Conservation (phyloP, 2,888 invertebrate species). For the Phortica magna region DNA sequence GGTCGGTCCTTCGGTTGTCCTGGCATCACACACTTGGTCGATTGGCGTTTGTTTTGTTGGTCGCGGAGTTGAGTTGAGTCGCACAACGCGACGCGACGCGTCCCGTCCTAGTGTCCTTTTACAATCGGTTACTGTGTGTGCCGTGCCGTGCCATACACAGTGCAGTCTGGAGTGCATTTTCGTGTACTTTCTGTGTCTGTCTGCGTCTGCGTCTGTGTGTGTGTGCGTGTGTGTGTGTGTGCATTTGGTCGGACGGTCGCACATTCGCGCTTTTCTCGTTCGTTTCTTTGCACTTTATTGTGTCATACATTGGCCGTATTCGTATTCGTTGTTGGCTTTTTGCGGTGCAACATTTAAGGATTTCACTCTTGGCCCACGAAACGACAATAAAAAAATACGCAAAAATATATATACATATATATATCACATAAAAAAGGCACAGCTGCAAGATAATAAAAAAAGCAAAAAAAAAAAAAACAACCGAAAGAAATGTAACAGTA, state of each 20-base stretch:
- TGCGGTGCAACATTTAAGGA: constrained; percentile 14
- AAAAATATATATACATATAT: not conserved
- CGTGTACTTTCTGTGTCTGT: constrained; percentile 29
- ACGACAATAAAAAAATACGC: not conserved
- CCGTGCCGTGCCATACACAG: not conserved
- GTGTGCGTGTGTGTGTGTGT: constrained; percentile 3
- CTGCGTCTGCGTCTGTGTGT: not conserved
- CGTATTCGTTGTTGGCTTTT: constrained; percentile 1
- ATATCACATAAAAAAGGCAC: not conserved
- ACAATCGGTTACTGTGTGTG: not conserved
- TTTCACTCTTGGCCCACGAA: not conserved
- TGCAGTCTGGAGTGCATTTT: constrained; percentile 34
- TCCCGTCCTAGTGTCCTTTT: not conserved
- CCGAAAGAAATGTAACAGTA: not conserved
- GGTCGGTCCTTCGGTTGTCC: not conserved
- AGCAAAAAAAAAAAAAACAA: not conserved
- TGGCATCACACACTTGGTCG: not conserved
- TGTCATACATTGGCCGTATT: constrained; percentile 28
- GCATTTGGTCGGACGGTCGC: constrained; percentile 9
- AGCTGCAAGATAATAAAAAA: not conserved
- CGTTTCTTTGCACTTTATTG: constrained; percentile 24
- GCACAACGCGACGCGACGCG: not conserved
- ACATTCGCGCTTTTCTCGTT: constrained; percentile 12
- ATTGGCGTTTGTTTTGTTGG: constrained; percentile 2
- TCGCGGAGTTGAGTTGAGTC: not conserved